These are phyloP conservation scores for Oreochromis mossambicus DNA, from an alignment of 2,797 vertebrate genomes.

Conservation along the genomic window DNA sequence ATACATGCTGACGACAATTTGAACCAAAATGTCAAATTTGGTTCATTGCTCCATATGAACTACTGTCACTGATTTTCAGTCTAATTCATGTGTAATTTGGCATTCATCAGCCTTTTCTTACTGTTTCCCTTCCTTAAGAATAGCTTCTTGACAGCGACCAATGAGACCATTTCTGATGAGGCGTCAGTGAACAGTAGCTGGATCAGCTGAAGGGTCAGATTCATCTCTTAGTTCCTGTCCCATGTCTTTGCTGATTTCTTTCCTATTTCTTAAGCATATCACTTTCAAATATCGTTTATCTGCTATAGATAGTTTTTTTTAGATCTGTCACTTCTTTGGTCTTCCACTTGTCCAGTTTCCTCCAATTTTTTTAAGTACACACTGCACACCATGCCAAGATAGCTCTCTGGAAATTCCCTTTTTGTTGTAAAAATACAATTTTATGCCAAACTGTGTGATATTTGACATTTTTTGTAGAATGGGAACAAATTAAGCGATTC, in stretches of 20 bases:
- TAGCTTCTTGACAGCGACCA: background rate
- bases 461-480: background rate
- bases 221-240: background rate
- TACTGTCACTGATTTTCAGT: no score
- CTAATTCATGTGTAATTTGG: no score
- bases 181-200: background rate
- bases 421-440: background rate
- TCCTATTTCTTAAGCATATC: background rate
- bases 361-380: background rate
- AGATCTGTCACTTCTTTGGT: background rate
- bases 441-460: background rate
- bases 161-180: background rate
- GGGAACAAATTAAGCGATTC: background rate
- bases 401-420: background rate
- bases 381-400: rapidly evolving
- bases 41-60: no score
- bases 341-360: background rate
- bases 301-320: background rate
- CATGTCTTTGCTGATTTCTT: background rate
- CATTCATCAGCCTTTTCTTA: no score
- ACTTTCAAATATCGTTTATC: background rate
- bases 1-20: no score
- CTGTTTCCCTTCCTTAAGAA: background rate
- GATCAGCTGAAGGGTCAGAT: background rate
- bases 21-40: no score